A percentile compares a stretch with the other conserved stretches of the same genome.
phyloP scores from a whole-genome alignment of 2,888 invertebrate species.

The Lepidonotus clava region DNA sequence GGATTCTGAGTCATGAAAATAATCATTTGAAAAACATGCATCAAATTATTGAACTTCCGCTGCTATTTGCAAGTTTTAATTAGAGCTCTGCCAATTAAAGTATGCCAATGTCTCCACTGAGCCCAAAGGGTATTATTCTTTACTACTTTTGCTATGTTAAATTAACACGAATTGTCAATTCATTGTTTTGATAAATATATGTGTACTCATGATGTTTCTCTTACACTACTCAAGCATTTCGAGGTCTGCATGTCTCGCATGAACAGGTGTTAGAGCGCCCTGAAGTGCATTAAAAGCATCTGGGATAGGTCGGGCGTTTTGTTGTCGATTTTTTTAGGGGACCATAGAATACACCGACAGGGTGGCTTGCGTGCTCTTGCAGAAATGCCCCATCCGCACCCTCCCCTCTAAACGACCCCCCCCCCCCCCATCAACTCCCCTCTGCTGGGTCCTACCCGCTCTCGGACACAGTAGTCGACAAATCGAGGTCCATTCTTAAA shows the following conservation, averaged over 20 bases:
- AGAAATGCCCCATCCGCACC: not conserved
- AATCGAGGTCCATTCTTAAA: not conserved
- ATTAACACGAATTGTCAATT: too few relatives aligned
- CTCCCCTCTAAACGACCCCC: not conserved
- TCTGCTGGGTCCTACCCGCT: not conserved
- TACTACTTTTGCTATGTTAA: too few relatives aligned
- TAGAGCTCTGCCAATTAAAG: too few relatives aligned
- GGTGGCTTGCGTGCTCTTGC: not conserved
- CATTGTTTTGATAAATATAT: too few relatives aligned
- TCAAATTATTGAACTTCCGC: too few relatives aligned
- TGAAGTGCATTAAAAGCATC: not conserved
- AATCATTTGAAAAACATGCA: too few relatives aligned
- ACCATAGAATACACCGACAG: not conserved
- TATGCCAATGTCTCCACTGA: too few relatives aligned
- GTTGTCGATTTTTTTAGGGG: not conserved
- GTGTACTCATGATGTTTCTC: too few relatives aligned
- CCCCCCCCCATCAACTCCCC: not conserved
- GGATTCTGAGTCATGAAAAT: too few relatives aligned
- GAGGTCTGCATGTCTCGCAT: not conserved
- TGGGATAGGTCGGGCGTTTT: not conserved
- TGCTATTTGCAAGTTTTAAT: too few relatives aligned
- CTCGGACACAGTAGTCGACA: not conserved
- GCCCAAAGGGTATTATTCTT: too few relatives aligned
- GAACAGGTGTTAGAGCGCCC: not conserved
- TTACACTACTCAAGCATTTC: too few relatives aligned